These are phyloP conservation scores for Lytechinus variegatus DNA, from an alignment of 35 echinoderm and acorn worm genomes.

Conservation along the genomic window DNA sequence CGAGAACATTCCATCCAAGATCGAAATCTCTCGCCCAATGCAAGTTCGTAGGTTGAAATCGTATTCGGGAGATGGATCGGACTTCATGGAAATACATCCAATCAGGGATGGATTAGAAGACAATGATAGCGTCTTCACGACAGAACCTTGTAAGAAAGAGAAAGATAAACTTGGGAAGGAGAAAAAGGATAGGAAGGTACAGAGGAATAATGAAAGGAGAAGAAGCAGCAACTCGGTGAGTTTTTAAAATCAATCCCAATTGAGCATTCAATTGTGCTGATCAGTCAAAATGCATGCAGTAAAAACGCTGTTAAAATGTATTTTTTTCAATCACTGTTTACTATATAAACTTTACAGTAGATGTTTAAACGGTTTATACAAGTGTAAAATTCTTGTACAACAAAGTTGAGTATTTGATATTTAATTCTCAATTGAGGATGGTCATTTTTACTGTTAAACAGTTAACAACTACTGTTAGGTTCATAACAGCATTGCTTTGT, in stretches of 20 bases:
- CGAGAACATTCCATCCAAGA: slow-evolving; percentile 33
- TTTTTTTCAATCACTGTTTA: too few relatives aligned
- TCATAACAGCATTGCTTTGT: not conserved
- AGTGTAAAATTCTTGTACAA: too few relatives aligned
- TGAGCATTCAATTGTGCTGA: too few relatives aligned
- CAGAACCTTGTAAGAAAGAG: not conserved
- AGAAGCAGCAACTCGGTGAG: not conserved
- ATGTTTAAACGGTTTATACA: too few relatives aligned
- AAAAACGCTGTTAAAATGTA: too few relatives aligned
- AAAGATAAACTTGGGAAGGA: slow-evolving; percentile 3
- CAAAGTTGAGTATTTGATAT: too few relatives aligned
- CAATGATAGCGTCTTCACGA: not conserved
- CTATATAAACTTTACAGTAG: too few relatives aligned
- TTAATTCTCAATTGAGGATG: too few relatives aligned
- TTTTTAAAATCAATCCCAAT: not conserved
- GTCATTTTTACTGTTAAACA: too few relatives aligned
- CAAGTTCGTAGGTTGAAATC: slow-evolving; percentile 40
- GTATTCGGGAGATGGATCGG: slow-evolving; percentile 32
- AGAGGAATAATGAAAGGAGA: not conserved
- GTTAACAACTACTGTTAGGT: not conserved
- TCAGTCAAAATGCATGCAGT: too few relatives aligned
- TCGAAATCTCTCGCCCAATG: slow-evolving; percentile 9
- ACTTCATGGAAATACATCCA: not conserved
- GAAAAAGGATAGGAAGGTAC: not conserved
- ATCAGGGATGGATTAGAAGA: not conserved